Evolutionary conservation across 2,888 invertebrate genomes (phyloP).

Genomic region (Cosmorhoe ocellata): DNA sequence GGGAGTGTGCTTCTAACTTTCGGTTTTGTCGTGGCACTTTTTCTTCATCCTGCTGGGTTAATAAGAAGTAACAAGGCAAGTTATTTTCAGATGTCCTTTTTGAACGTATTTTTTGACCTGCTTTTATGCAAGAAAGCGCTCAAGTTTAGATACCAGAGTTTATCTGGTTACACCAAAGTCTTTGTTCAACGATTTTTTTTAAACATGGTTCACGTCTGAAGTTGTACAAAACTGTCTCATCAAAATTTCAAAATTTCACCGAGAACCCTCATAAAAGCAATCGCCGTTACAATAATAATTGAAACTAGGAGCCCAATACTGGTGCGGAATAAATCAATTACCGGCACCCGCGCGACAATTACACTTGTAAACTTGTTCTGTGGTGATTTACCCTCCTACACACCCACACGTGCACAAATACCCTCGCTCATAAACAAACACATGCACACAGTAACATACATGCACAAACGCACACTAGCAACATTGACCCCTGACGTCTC

Average conservation of each 20-base stretch:
- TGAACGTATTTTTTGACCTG: too few species aligned
- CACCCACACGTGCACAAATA: constrained; percentile 31
- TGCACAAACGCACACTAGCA: constrained; percentile 18
- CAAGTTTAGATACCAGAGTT: too few species aligned
- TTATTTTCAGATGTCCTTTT: too few species aligned
- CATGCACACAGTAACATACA: constrained; percentile 32
- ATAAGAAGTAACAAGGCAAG: too few species aligned
- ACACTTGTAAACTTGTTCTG: constrained; percentile 69
- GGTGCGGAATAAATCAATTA: constrained; percentile 70
- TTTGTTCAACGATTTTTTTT: too few species aligned
- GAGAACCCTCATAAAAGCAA: constrained; percentile 26
- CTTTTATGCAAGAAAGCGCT: too few species aligned
- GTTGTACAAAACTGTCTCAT: constrained; percentile 12
- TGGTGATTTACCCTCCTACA: constrained; percentile 57
- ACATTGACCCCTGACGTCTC: constrained; percentile 54
- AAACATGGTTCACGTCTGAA: too few species aligned
- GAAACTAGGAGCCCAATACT: constrained; percentile 31
- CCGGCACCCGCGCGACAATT: constrained; percentile 67
- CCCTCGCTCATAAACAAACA: constrained; percentile 14
- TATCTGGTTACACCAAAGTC: too few species aligned
- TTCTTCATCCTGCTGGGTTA: too few species aligned
- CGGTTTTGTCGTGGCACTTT: too few species aligned
- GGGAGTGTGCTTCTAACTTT: not conserved
- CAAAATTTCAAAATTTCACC: constrained; percentile 4
- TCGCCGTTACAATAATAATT: constrained; percentile 23